Conservation (phyloP, 2,888 invertebrate species). For the Cephus spinipes region DNA sequence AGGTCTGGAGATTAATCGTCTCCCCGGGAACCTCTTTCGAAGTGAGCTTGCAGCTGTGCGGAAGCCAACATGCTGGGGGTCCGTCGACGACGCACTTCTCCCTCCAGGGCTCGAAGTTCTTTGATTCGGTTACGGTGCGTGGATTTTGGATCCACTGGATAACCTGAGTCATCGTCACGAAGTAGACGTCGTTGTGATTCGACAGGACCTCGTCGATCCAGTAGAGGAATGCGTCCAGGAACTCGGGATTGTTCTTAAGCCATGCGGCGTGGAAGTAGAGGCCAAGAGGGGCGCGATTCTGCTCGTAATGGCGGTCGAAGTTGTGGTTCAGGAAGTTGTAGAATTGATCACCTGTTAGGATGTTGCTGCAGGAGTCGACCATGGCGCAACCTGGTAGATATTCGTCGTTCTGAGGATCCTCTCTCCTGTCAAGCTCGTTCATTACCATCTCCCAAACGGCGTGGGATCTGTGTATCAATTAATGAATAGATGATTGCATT, state of each 20-base stretch:
- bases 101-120: slow-evolving; percentile 95
- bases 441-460: slow-evolving; percentile 97
- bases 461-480: slow-evolving; percentile 71
- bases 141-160: slow-evolving; percentile 97
- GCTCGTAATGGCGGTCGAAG: slow-evolving; percentile 91
- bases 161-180: slow-evolving; percentile 96
- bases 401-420: slow-evolving; percentile 90
- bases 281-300: slow-evolving; percentile 89
- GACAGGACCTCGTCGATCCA: slow-evolving; percentile 91
- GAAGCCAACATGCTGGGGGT: slow-evolving; percentile 85
- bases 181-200: slow-evolving; percentile 91
- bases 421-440: slow-evolving; percentile 92
- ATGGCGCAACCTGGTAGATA: slow-evolving; percentile 92
- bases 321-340: slow-evolving; percentile 95
- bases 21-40: slow-evolving; percentile 95
- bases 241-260: slow-evolving; percentile 93
- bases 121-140: slow-evolving; percentile 83
- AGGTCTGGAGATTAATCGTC: slow-evolving; percentile 93
- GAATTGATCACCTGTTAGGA: slow-evolving; percentile 91
- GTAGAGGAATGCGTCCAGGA: slow-evolving; percentile 89
- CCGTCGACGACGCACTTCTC: slow-evolving; percentile 93
- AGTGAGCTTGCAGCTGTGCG: slow-evolving; percentile 90
- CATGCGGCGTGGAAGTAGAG: slow-evolving; percentile 95
- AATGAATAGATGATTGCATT: not conserved
- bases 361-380: slow-evolving; percentile 96